A percentile compares a stretch with the other conserved stretches of the same genome.
Evolutionary conservation across 1,140 invertebrate species (phyloP).

Genomic region (Heliconius eleuchia): DNA sequence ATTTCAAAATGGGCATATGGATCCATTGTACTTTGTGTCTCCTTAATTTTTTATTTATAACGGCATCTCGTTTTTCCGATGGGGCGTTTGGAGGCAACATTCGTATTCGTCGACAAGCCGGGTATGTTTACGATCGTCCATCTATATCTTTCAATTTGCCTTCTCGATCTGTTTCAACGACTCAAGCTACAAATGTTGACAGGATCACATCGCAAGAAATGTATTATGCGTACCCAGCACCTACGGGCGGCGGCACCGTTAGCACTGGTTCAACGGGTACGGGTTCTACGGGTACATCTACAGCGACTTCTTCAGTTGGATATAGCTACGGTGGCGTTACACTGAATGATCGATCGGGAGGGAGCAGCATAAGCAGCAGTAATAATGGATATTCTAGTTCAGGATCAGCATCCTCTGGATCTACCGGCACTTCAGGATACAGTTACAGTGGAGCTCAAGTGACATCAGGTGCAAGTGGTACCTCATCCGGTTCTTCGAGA

Average conservation of each 20-base stretch:
- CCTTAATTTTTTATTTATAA: conserved; percentile 23
- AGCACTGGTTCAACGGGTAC: conserved; percentile 33
- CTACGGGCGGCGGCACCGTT: conserved; percentile 41
- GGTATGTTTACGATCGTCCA: conserved; percentile 67
- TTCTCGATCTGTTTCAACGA: conserved; percentile 48
- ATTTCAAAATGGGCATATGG: conserved; percentile 42
- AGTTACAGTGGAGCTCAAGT: conserved; percentile 32
- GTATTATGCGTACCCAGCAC: conserved; percentile 70
- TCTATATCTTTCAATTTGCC: conserved; percentile 66
- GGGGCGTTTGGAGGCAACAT: conserved; percentile 28
- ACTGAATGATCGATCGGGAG: conserved; percentile 13
- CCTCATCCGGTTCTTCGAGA: background rate
- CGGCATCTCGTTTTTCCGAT: conserved; percentile 4
- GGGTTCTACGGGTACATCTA: conserved; percentile 18
- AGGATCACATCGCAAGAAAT: conserved; percentile 61
- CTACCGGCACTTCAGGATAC: conserved; percentile 33
- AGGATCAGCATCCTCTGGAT: background rate
- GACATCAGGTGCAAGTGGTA: conserved; percentile 7
- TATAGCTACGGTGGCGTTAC: conserved; percentile 29
- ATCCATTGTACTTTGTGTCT: conserved; percentile 34
- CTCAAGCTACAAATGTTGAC: conserved; percentile 63
- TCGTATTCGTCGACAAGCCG: conserved; percentile 58
- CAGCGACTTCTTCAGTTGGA: conserved; percentile 30
- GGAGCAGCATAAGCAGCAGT: background rate
- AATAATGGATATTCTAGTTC: conserved; percentile 17